Evolutionary conservation across 2,113 vertebrate genomes (phyloP).

Genomic region (Vimba vimba): DNA sequence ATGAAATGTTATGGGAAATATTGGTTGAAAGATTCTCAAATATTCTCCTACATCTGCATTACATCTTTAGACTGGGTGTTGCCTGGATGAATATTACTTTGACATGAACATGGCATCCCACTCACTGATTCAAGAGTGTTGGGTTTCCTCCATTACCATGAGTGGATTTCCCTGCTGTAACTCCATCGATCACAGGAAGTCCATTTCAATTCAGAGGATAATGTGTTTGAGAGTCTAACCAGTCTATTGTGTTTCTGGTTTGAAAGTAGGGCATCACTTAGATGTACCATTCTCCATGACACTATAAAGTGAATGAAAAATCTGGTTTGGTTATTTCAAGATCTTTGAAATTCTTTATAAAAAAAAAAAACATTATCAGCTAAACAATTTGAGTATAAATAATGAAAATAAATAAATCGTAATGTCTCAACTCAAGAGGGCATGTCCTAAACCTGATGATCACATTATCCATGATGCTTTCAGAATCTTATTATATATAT

Average conservation of each 20-base stretch:
- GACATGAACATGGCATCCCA: slow-evolving; percentile 20
- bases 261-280: slow-evolving; percentile 28
- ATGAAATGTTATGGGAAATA: neutral
- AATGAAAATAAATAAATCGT: neutral
- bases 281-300: slow-evolving; percentile 16
- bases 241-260: slow-evolving; percentile 32
- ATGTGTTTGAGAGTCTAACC: slow-evolving; percentile 33
- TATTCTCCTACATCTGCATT: slow-evolving; percentile 6
- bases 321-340: neutral
- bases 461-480: neutral
- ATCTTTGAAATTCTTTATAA: neutral
- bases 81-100: slow-evolving; percentile 27
- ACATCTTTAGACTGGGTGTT: slow-evolving; percentile 1
- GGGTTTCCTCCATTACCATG: slow-evolving; percentile 45
- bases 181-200: slow-evolving; percentile 41
- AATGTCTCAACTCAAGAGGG: neutral
- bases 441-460: neutral
- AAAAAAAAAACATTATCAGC: neutral
- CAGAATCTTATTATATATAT: neutral
- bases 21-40: neutral
- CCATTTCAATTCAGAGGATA: slow-evolving; percentile 44
- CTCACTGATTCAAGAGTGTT: slow-evolving; percentile 11
- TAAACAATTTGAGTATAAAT: neutral
- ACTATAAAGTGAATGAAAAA: slow-evolving; percentile 7
- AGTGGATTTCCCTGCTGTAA: slow-evolving; percentile 40